Base-by-base conservation (phyloP, 2,113 vertebrate genomes). In the Pelmatolapia mariae region DNA sequence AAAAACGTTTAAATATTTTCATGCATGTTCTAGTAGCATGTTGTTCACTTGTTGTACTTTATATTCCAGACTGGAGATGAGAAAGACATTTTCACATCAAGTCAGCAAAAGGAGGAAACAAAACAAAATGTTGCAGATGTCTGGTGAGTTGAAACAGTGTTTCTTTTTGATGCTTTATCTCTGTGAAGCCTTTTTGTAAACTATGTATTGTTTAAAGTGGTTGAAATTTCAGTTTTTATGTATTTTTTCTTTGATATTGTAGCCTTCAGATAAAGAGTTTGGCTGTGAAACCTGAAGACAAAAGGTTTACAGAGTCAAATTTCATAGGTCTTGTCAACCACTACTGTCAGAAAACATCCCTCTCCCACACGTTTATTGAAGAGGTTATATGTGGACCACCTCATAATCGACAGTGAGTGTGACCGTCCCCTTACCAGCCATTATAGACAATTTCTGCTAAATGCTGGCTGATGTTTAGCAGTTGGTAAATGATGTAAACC, bases 391-490 rank as follows among this genome's bases (percentile, higher is more conserved):
- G 6, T 6, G 95, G 94, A 3, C 89, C 85, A 8, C 1, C 87
- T 50, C 90, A 95, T 82, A 16, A 22, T 8, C 90, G 11, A n/a
- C 3, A 45, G 95, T 96, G 45, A 95, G 95, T 95, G 7, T 56
- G 36, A 31, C 24, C 1, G 2, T 45, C 56, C 12, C 5, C 13
- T 82, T 3, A 80, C 38, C 8, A 10, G 4, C 13, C 31, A 80
- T 9, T 22, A 43, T 16, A 31, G 15, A 1, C 18, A 2, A 38
- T 66, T 66, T 66, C 1, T 66, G 61, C 10, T 18, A 7, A 79
- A 71, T 43, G n/a, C n/a, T n/a, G n/a, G n/a, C 56, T 18, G 56
- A 59, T 59, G 15, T 59, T 59, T 59, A 59, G 31, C 56, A 31
- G 56, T 59, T 59, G 56, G 15, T 59, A 59, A 59, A 3, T 31